Evolutionary conservation across 2,113 vertebrate species (phyloP).

Genomic region (Glaucomys volans): DNA sequence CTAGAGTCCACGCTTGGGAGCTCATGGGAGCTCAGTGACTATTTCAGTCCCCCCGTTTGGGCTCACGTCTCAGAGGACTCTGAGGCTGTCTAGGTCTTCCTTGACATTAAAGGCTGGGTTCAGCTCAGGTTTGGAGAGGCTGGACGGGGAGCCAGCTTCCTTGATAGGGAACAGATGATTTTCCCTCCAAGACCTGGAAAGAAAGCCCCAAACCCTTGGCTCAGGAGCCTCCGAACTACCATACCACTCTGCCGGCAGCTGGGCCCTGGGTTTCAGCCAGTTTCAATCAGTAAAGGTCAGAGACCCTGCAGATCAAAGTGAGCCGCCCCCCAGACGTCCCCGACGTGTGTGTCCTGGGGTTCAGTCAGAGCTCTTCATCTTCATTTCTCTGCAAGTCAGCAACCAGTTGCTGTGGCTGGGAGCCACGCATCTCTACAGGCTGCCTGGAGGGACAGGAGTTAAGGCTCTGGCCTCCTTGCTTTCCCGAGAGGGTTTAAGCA

Average conservation of each 20-base stretch:
- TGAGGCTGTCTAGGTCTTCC: neutral
- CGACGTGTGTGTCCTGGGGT: neutral
- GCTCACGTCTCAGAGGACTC: neutral
- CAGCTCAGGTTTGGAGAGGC: neutral
- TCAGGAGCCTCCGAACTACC: neutral
- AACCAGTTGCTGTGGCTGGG: neutral
- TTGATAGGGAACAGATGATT: neutral
- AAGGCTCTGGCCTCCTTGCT: neutral
- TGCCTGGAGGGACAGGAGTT: neutral
- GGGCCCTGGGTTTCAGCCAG: neutral
- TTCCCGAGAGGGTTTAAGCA: neutral
- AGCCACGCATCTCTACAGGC: neutral
- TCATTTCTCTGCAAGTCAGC: neutral
- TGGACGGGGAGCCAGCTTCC: neutral
- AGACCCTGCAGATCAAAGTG: neutral
- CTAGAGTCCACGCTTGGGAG: neutral
- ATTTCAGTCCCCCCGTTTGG: neutral
- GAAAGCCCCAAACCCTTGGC: neutral
- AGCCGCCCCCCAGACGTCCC: neutral
- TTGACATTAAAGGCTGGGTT: neutral
- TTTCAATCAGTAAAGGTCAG: neutral
- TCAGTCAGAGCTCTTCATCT: neutral
- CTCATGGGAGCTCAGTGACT: neutral
- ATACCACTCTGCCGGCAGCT: neutral
- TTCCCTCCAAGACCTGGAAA: neutral